Base-by-base conservation (phyloP, 2,888 invertebrate species). In the Bedellia somnulentella region DNA sequence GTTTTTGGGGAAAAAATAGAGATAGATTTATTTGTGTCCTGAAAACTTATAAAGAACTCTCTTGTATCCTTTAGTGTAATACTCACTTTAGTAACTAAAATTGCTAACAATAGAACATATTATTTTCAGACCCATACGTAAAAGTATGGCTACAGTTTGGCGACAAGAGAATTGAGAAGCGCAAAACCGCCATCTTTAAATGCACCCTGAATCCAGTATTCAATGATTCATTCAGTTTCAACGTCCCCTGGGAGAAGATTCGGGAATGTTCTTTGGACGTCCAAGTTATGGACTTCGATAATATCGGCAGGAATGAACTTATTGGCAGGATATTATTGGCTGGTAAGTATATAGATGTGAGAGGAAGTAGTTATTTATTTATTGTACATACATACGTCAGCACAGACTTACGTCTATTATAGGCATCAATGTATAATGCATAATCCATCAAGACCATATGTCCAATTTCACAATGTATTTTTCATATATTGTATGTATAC, bases 81-180 rank as follows among this genome's bases (percentile, higher is more conserved):
- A n/a, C n/a, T n/a, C n/a, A n/a, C n/a, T n/a, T n/a, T n/a, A n/a
- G n/a, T n/a, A n/a, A n/a, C n/a, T n/a, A n/a, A n/a, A n/a, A n/a
- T n/a, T n/a, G n/a, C n/a, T n/a, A n/a, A n/a, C n/a, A n/a, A n/a
- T n/a, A n/a, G n/a, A n/a, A n/a, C n/a, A n/a, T n/a, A n/a, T n/a
- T n/a, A n/a, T 37, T 78, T 79, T 27, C 80, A 96, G 96, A 96
- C 86, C 96, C 96, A 0, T 96, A 96, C 71, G 95, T 95, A n/a
- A 96, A 96, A 64, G 91, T 96, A 9, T 96, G 95, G 95, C 83
- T 96, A 26, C 93, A 93, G 50, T 93, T 94, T 52, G 94, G 93
- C 21, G 93, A 93, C 57, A 93, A 94, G 49, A 85, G 92, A 45
- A 89, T 95, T 46, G 95, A 96, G 71, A 96, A 96, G 55, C 87